Conservation (phyloP, 2,888 invertebrate species). For the Exocentrus adspersus region DNA sequence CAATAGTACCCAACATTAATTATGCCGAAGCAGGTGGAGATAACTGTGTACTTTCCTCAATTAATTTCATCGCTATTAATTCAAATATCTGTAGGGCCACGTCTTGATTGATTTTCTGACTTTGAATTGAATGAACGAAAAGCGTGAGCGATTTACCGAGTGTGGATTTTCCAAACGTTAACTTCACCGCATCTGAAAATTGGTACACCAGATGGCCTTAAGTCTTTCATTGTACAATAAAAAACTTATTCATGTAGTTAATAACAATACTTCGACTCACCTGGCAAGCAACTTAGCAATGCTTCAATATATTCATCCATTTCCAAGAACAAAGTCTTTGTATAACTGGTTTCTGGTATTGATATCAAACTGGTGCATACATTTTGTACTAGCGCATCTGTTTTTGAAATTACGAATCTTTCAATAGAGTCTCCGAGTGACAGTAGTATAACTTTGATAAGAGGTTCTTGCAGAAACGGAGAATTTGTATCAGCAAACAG, state of each 20-base stretch:
- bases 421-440: slow-evolving; percentile 63
- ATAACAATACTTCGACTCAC: slow-evolving; percentile 44
- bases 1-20: not conserved
- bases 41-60: slow-evolving; percentile 50
- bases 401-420: slow-evolving; percentile 42
- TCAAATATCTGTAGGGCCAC: slow-evolving; percentile 65
- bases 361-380: slow-evolving; percentile 47
- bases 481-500: slow-evolving; percentile 63
- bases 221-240: too few species aligned
- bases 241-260: too few species aligned
- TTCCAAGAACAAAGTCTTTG: slow-evolving; percentile 52
- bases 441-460: slow-evolving; percentile 64
- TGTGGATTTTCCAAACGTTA: slow-evolving; percentile 61
- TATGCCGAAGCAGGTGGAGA: slow-evolving; percentile 51
- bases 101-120: slow-evolving; percentile 64
- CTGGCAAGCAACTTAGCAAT: slow-evolving; percentile 53
- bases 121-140: slow-evolving; percentile 62
- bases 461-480: slow-evolving; percentile 64
- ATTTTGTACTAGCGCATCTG: slow-evolving; percentile 50
- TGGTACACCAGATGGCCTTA: not conserved
- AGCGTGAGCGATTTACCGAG: slow-evolving; percentile 57
- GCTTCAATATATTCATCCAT: slow-evolving; percentile 53
- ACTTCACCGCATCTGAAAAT: slow-evolving; percentile 54
- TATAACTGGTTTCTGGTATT: slow-evolving; percentile 46
- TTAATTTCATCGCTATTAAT: slow-evolving; percentile 53